Percentiles rank a stretch among this genome's conserved stretches.
Conservation (phyloP, 2,888 invertebrate genomes). For the Cepaea hortensis region DNA sequence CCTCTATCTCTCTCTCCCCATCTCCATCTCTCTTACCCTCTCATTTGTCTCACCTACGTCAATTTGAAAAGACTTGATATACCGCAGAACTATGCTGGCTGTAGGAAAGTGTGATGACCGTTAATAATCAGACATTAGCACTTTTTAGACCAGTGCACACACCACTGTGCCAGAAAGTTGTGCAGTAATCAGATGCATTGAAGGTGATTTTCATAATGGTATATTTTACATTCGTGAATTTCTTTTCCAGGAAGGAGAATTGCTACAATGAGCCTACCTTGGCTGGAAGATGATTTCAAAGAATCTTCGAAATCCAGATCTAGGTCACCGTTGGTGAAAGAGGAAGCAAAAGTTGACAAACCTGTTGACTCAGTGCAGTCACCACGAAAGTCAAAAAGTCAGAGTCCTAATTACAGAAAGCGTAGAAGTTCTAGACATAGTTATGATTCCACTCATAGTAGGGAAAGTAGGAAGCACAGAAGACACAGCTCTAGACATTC, state of each 20-base stretch:
- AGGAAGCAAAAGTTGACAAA: neutral
- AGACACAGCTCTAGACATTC: slow-evolving; percentile 24
- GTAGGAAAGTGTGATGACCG: too few species aligned
- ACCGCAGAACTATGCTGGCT: too few species aligned
- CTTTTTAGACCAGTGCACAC: too few species aligned
- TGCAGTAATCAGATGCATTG: too few species aligned
- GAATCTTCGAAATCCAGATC: slow-evolving; percentile 10
- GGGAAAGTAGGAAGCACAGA: neutral
- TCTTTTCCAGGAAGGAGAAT: neutral
- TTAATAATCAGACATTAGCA: too few species aligned
- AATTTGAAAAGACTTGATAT: too few species aligned
- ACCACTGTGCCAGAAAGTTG: too few species aligned
- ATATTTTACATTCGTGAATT: neutral
- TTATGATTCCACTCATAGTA: slow-evolving; percentile 17
- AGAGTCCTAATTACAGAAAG: slow-evolving; percentile 3
- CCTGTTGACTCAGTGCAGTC: slow-evolving; percentile 17
- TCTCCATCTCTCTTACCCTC: too few species aligned
- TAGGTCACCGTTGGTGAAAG: neutral
- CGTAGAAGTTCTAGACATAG: slow-evolving; percentile 1
- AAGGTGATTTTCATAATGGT: too few species aligned
- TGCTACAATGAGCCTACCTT: slow-evolving; percentile 28
- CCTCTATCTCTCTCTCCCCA: too few species aligned
- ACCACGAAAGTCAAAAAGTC: slow-evolving; percentile 26
- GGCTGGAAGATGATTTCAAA: slow-evolving; percentile 18
- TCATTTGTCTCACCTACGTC: too few species aligned